A percentile compares a stretch with the other conserved stretches of the same genome.
Evolutionary conservation across 2,113 vertebrate species (phyloP).

Genomic region (Lepidothrix coronata): DNA sequence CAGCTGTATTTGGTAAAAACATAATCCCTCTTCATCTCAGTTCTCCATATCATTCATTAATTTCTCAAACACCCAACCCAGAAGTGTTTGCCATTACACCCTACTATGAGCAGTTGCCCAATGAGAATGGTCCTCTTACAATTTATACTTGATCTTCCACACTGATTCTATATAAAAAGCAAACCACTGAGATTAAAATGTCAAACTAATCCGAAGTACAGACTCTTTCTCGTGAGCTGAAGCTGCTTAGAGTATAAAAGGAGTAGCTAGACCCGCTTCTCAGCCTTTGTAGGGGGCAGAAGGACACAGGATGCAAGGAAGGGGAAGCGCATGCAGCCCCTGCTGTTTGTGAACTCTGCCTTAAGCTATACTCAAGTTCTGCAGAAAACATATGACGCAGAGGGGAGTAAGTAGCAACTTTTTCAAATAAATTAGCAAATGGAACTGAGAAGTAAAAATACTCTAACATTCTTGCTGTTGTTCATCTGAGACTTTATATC

Average conservation of each 20-base stretch:
- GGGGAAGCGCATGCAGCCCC: accelerated
- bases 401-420: background rate
- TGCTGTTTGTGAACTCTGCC: background rate
- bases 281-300: background rate
- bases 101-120: background rate
- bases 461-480: background rate
- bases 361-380: background rate
- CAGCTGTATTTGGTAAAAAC: background rate
- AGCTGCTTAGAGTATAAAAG: background rate
- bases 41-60: background rate
- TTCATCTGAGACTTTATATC: background rate
- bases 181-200: background rate
- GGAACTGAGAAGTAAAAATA: background rate
- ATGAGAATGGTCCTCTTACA: background rate
- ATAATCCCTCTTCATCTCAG: background rate
- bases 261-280: background rate
- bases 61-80: background rate
- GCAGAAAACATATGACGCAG: background rate
- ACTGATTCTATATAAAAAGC: background rate
- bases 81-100: background rate
- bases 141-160: background rate
- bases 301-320: background rate
- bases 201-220: background rate
- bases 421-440: background rate
- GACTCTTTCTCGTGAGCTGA: background rate